Evolutionary conservation across 2,797 vertebrate genomes (phyloP), one percentile per base, ranked within the genome.

Genomic region (Anniella stebbinsi): DNA sequence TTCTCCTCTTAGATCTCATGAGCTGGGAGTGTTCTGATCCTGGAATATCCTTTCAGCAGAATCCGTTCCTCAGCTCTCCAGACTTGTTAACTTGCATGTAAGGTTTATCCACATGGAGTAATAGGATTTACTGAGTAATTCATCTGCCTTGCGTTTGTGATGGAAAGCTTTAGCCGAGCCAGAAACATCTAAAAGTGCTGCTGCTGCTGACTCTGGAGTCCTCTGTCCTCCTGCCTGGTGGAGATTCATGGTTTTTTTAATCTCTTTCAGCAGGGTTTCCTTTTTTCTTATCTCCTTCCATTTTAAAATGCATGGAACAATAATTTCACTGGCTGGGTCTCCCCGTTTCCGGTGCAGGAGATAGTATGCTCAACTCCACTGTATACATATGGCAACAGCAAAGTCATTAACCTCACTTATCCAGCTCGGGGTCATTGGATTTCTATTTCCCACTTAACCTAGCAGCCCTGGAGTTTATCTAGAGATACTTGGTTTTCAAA

Each of bases 71-170:
- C 83, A 95, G 93, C 93, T 95, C 94, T 97, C 93, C 84, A 95
- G 95, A 92, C 95, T 96, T 97, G 95, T 96, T 97, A 97, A 96
- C 96, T 95, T 88, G 86, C 92, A 80, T 94, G 95, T 95, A 91
- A 96, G 96, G 95, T 97, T 97, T 97, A 97, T 97, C 96, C 96
- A 94, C 96, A 97, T 0, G 2, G 94, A 96, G 95, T 96, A 97
- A 97, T 96, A 97, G 95, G 97, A 97, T 98, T 97, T 97, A 97
- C 96, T 90, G 93, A 93, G 96, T 96, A 96, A 97, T 97, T 97
- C 96, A 95, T 97, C 97, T 96, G 94, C 96, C 94, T 96, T 96
- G 96, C 95, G 78, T 94, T 92, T 66, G 87, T n/a, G 9, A 33
- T 73, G 92, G 90, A 96, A 97, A 92, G 92, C 93, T 97, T 97